Evolutionary conservation across 2,113 vertebrate species (phyloP).

Genomic region (Tretioscincus oriximinensis): DNA sequence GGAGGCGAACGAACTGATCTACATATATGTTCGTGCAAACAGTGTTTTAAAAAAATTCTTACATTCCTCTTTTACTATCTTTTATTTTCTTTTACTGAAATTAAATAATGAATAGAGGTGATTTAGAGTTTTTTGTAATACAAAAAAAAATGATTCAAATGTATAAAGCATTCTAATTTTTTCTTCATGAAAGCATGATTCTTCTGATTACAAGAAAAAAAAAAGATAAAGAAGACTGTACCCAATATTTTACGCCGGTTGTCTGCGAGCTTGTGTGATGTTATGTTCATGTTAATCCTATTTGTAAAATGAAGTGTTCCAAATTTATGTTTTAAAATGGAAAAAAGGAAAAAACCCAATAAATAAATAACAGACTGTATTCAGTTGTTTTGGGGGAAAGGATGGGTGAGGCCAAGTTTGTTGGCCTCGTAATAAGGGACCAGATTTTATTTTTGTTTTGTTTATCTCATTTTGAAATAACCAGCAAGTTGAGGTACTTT

Average conservation of each 20-base stretch:
- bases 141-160: conserved; percentile 90
- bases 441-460: conserved; percentile 85
- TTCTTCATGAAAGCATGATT: conserved; percentile 98
- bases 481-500: conserved; percentile 99
- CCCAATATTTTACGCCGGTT: conserved; percentile 94
- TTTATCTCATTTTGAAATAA: conserved; percentile 98
- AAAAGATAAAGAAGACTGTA: conserved; percentile 72
- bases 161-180: conserved; percentile 91
- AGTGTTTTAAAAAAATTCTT: conserved; percentile 88
- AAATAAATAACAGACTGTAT: conserved; percentile 89
- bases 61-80: conserved; percentile 85
- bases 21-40: conserved; percentile 86
- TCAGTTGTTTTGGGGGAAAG: conserved; percentile 78
- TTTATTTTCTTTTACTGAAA: conserved; percentile 92
- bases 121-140: conserved; percentile 92
- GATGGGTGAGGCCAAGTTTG: conserved; percentile 12
- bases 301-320: conserved; percentile 92
- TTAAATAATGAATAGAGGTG: conserved; percentile 89
- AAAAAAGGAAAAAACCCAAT: conserved; percentile 34
- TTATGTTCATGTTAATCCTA: conserved; percentile 97
- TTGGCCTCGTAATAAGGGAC: conserved; percentile 84
- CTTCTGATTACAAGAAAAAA: conserved; percentile 88
- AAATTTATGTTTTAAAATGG: conserved; percentile 82
- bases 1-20: conserved; percentile 84
- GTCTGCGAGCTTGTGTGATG: conserved; percentile 98